Evolutionary conservation across 2,888 invertebrate species (phyloP), one percentile per base, ranked within the genome.

Genomic region (Mythimna pallens): DNA sequence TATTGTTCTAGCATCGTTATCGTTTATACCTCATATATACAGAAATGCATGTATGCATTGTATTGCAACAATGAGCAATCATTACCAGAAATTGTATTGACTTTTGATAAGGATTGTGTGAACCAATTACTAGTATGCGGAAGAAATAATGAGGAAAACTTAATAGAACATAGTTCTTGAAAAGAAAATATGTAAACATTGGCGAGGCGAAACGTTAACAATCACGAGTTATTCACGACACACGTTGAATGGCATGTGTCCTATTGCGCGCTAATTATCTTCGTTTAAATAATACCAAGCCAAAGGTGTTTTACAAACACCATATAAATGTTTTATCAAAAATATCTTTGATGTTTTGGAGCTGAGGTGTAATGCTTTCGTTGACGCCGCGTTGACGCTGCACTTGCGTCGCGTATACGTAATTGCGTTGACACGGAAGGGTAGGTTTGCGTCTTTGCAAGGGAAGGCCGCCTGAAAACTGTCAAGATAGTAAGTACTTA

Each of bases 1-100:
- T 92, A 93, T 93, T 93, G 93, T 93, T 92, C 87, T 88, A 88
- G 87, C 80, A 82, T 78, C 87, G 85, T 88, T 90, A 90, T 89
- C 87, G 87, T 76, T 63, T 77, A 69, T 76, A 73, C 76, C 83
- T 59, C 84, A 85, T 76, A 57, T 70, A 65, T 70, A 65, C 78
- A 82, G 85, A 47, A 47, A 47, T 47, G 47, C 85, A 87, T 82
- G 80, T 70, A 71, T 78, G 84, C 84, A 87, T 89, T 90, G 89
- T 87, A 84, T 73, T 84, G 82, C 68, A 83, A 78, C 76, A 85
- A 86, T 81, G 78, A 79, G 70, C 80, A 81, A 85, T 83, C 76
- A 84, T 86, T 83, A 83, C 73, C 70, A 76, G 78, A 78, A 85
- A 82, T 81, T 70, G 68, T 81, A 82, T 81, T 82, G 74, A 59